These are phyloP conservation scores for Trinectes maculatus DNA, from an alignment of 2,113 vertebrate genomes.

Conservation along the genomic window DNA sequence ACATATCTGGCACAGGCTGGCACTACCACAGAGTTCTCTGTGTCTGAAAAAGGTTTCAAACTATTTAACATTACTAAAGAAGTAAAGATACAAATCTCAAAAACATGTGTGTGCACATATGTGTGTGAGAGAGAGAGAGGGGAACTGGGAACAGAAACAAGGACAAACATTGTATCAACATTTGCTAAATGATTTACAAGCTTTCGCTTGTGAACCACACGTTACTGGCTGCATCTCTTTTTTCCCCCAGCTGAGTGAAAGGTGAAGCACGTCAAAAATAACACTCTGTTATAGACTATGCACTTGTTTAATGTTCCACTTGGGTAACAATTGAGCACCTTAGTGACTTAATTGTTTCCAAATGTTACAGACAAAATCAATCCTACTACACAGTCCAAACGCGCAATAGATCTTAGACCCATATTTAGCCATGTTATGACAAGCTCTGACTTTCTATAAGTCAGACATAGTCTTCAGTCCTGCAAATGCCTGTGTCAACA, in stretches of 20 bases:
- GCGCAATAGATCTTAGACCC: neutral
- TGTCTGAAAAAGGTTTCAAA: no score
- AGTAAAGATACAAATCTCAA: no score
- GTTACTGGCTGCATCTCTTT: constrained; percentile 6
- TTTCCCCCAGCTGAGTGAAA: neutral
- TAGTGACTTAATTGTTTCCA: constrained; percentile 48
- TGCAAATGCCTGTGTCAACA: constrained; percentile 15
- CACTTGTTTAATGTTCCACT: constrained; percentile 34
- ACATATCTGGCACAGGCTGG: no score
- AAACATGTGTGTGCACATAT: no score
- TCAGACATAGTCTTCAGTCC: neutral
- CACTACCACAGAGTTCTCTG: no score
- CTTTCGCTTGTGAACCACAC: constrained; percentile 28
- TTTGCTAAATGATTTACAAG: constrained; percentile 18
- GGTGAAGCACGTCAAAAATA: constrained; percentile 30
- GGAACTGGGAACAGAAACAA: neutral
- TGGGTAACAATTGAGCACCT: constrained; percentile 26
- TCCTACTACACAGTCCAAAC: constrained; percentile 5
- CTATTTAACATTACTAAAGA: no score
- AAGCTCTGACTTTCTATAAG: constrained; percentile 18
- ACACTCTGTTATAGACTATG: constrained; percentile 37
- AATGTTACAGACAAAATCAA: constrained; percentile 25
- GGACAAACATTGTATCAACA: neutral
- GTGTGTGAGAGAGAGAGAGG: no score
- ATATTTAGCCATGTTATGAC: constrained; percentile 4